Base-by-base conservation (phyloP, 1,140 invertebrate genomes). In the Pachyrhynchus sulphureomaculatus region DNA sequence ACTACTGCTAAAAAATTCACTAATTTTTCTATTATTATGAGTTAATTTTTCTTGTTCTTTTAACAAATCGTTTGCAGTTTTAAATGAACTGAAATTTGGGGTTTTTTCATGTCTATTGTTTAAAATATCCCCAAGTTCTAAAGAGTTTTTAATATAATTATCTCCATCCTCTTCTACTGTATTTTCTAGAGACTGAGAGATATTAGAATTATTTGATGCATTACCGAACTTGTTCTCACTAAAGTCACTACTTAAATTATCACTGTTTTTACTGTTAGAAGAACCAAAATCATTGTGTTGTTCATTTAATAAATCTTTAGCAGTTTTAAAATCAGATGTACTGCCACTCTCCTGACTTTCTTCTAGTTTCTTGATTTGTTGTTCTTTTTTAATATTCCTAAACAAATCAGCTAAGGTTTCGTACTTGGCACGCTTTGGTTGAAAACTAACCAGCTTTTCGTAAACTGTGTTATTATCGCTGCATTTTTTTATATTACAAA, bases 361-460 rank as follows among this genome's bases (percentile, higher is more conserved):
- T 12, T 37, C 12, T 10, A 1, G 15, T 58, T 55, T 49, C n/a
- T 53, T 60, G 4, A 53, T 5, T 23, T 57, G 56, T 42, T 66
- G 62, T 41, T 75, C 69, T 55, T 72, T 75, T 15, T 68, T 65
- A n/a, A 72, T 73, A 44, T 74, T 74, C 33, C 71, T 42, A 69
- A 78, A 77, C 70, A 82, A 51, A 66, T 80, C 75, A 23, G 64
- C 62, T 26, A 81, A 69, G 0, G 72, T 79, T 13, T 75, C 76
- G 58, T 81, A 75, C 60, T 77, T 79, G 15, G 62, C 60, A 2
- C 72, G 68, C 53, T 78, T 76, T 18, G 78, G 68, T 59, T 76
- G 72, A 49, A 77, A 79, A 13, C 69, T 72, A 29, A 54, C 41
- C 20, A 76, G 48, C 3, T 67, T 63, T 37, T 67, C 76, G 59